Evolutionary conservation across 2,888 invertebrate genomes (phyloP).

Genomic region (Netelia fuscicornis): DNA sequence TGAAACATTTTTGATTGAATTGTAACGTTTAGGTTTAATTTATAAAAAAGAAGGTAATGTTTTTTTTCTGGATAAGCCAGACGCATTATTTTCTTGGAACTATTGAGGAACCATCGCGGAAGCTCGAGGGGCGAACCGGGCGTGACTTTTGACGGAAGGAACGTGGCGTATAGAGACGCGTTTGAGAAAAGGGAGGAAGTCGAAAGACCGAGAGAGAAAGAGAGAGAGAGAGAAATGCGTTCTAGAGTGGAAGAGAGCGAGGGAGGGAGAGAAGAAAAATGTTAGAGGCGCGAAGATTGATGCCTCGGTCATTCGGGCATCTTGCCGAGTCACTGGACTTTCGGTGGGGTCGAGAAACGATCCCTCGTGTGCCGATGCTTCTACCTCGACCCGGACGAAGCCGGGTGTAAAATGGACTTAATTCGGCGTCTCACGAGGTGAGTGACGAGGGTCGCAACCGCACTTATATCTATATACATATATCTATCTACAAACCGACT

Average conservation of each 20-base stretch:
- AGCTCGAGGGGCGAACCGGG: slow-evolving; percentile 10
- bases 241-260: slow-evolving; percentile 24
- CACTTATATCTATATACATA: slow-evolving; percentile 37
- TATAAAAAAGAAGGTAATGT: neutral
- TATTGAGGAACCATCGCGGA: slow-evolving; percentile 14
- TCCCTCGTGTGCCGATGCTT: slow-evolving; percentile 54
- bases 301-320: slow-evolving; percentile 80
- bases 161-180: neutral
- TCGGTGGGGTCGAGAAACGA: slow-evolving; percentile 73
- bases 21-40: neutral
- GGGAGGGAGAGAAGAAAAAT: slow-evolving; percentile 23
- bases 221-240: slow-evolving; percentile 8
- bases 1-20: neutral
- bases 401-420: slow-evolving; percentile 81
- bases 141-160: slow-evolving; percentile 50
- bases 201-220: slow-evolving; percentile 26
- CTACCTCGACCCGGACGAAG: slow-evolving; percentile 69
- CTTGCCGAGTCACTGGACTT: slow-evolving; percentile 82
- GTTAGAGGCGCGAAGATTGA: slow-evolving; percentile 80
- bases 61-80: neutral
- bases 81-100: slow-evolving; percentile 16
- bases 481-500: slow-evolving; percentile 20
- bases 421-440: slow-evolving; percentile 76
- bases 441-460: slow-evolving; percentile 73
- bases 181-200: neutral